Base-by-base conservation (phyloP, 2,113 vertebrate species). In the Herpetotheres cachinnans region DNA sequence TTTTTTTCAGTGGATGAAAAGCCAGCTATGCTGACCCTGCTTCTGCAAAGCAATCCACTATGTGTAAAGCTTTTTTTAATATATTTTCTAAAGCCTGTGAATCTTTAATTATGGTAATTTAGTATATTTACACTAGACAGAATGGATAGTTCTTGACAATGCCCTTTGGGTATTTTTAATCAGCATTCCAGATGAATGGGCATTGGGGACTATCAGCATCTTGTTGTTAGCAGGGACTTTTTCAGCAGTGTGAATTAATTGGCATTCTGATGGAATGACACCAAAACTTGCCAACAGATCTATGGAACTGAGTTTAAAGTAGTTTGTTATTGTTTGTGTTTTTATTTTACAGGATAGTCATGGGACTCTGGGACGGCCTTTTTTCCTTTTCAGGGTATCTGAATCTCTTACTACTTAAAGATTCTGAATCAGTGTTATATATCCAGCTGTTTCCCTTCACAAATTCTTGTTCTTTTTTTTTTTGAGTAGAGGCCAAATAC, bases 341-440 rank as follows among this genome's bases (percentile, higher is more conserved):
- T 96, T 96, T 96, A 55, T 97, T 95, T 98, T 97, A 40, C 95
- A 98, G 98, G 97, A 97, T 90, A 89, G 93, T 21, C 83, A 93
- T 86, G 97, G 92, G 69, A 73, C 49, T 47, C 56, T 95, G 86
- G 97, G 97, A 94, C 86, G 88, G 40, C 97, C 97, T 26, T 98
- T 98, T 94, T 98, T 98, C 93, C 98, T 98, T 96, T 98, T 98
- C 96, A 98, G 98, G 97, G 98, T 98, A 98, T 91, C 73, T 66
- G 19, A 67, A 52, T 80, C 24, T 95, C 94, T 96, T 92, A 18
- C 2, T 89, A 46, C 30, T 83, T 67, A 61, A 93, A 80, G 46
- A 82, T 36, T 81, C 16, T 56, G 15, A 91, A 86, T 86, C 8
- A 46, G 12, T 86, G 36, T 70, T 65, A 10, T 13, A n/a, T 88